Evolutionary conservation across 2,797 vertebrate genomes (phyloP), one percentile per base, ranked within the genome.

Genomic region (Poeciliopsis turneri): DNA sequence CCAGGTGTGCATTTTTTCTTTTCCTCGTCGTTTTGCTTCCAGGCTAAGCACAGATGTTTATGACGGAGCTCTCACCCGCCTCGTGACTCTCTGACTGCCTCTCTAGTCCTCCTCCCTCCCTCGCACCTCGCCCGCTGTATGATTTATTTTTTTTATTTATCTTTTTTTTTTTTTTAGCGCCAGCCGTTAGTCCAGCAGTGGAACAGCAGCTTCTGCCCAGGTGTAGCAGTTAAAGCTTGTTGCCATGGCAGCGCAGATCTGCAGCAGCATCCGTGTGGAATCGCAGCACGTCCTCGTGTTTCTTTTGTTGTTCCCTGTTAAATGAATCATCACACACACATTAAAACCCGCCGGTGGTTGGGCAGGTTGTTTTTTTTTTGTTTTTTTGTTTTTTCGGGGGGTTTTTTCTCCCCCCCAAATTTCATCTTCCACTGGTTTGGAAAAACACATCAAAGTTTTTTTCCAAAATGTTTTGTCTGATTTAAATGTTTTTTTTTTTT

Each of bases 191-290:
- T 28, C 64, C 68, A 36, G n/a, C 7, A n/a, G 49, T 66, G 25
- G 8, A 71, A 25, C 74, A 47, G 45, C 79, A 75, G 77, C 76
- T 82, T 41, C 41, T 69, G 33, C 70, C 77, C 78, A 75, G 80
- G 72, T 83, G 74, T 72, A 72, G 75, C 74, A 43, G 79, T 72
- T 81, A 71, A 77, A 66, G 51, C 36, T 20, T 30, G 89, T 89
- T 87, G 83, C 86, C 78, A 89, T 81, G 86, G 86, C 51, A 46
- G 59, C 64, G 10, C 61, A 36, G 61, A 64, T 18, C 59, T 11
- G 13, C 41, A 55, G 64, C 41, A 25, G 64, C 41, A 15, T 47
- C 33, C 23, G 6, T 41, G 72, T 76, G 45, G 57, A 66, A 39
- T 68, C 3, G 16, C 46, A 13, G 45, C 18, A 16, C 59, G 51